Evolutionary conservation across 2,797 vertebrate genomes (phyloP).

Genomic region (Megaceryle alcyon): DNA sequence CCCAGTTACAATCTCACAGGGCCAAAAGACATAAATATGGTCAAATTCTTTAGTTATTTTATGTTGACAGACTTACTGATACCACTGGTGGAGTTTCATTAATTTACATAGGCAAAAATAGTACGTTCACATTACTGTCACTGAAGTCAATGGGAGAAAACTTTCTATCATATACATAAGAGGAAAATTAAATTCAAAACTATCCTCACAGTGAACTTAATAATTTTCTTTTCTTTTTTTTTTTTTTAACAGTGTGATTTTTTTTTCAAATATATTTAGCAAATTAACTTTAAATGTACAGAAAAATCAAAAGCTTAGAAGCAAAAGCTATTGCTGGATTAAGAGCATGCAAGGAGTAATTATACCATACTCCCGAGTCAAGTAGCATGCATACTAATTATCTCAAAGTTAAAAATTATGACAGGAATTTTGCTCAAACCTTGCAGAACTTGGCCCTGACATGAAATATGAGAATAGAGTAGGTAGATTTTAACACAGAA

Average conservation of each 20-base stretch:
- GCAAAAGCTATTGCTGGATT: neutral
- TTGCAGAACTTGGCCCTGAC: neutral
- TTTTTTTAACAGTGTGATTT: neutral
- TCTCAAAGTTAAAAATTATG: slow-evolving; percentile 1
- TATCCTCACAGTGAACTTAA: neutral
- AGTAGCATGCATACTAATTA: neutral
- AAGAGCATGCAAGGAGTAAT: neutral
- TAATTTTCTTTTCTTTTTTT: neutral
- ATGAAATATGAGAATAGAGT: neutral
- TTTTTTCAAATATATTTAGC: neutral
- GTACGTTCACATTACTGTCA: neutral
- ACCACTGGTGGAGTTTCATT: neutral
- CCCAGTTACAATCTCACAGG: neutral
- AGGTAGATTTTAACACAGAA: neutral
- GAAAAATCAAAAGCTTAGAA: neutral
- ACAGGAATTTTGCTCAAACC: neutral
- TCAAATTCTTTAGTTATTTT: neutral
- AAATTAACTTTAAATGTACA: neutral
- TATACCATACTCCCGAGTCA: neutral
- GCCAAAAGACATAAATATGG: neutral
- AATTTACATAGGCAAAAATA: neutral
- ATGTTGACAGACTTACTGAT: neutral
- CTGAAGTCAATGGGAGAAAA: neutral
- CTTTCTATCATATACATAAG: neutral
- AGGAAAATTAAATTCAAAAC: neutral